Evolutionary conservation across 1,140 invertebrate genomes (phyloP).

Genomic region (Musca domestica): DNA sequence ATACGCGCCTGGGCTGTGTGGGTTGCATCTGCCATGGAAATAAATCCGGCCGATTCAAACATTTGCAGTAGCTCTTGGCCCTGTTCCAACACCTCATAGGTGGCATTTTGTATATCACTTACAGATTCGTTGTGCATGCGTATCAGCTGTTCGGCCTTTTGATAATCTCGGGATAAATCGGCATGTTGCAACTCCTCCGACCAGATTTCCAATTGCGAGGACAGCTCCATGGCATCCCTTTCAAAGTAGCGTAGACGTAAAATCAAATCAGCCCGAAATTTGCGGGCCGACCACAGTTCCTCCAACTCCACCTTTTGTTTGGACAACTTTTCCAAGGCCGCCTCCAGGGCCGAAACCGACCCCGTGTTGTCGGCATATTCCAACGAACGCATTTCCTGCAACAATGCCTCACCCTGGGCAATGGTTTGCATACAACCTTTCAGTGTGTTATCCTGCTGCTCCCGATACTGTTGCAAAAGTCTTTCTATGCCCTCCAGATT

Average conservation of each 20-base stretch:
- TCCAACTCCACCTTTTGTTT: slow-evolving; percentile 86
- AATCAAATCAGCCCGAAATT: slow-evolving; percentile 88
- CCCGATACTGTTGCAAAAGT: slow-evolving; percentile 79
- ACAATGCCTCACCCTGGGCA: slow-evolving; percentile 83
- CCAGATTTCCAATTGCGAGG: slow-evolving; percentile 90
- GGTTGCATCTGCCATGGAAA: slow-evolving; percentile 85
- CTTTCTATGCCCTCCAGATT: slow-evolving; percentile 84
- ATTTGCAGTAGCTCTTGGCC: slow-evolving; percentile 81
- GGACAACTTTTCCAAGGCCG: slow-evolving; percentile 80
- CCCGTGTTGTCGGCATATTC: slow-evolving; percentile 66
- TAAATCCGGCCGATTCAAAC: slow-evolving; percentile 79
- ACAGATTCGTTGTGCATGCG: slow-evolving; percentile 90
- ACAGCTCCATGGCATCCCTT: slow-evolving; percentile 91
- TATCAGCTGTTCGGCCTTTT: slow-evolving; percentile 82
- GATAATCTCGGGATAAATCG: slow-evolving; percentile 74
- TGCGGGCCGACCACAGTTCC: slow-evolving; percentile 87
- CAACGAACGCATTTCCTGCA: slow-evolving; percentile 79
- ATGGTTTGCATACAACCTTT: slow-evolving; percentile 89
- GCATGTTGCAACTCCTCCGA: slow-evolving; percentile 84
- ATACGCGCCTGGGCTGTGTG: slow-evolving; percentile 86
- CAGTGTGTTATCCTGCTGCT: slow-evolving; percentile 85
- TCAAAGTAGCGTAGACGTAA: slow-evolving; percentile 90
- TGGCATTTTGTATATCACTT: slow-evolving; percentile 90
- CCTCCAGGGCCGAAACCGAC: slow-evolving; percentile 79
- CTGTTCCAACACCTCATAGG: slow-evolving; percentile 85